Conservation (phyloP, 2,888 invertebrate genomes). For the Rhingia campestris region DNA sequence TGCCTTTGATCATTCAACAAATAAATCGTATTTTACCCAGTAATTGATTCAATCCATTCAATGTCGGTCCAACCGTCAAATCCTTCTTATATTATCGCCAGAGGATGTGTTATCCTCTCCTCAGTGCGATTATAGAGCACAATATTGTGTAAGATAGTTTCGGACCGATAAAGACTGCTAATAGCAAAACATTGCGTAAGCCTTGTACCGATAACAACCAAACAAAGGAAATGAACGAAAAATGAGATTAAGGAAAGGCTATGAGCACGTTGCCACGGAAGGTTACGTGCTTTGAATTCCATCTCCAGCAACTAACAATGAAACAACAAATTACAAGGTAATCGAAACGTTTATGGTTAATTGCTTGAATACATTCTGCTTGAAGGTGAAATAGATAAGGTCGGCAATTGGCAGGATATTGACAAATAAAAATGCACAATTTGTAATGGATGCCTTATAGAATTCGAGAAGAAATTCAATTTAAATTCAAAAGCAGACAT, state of each 20-base stretch:
- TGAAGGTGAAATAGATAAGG: constrained; percentile 29
- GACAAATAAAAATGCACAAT: constrained; percentile 25
- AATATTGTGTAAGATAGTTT: constrained; percentile 38
- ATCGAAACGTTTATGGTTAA: constrained; percentile 62
- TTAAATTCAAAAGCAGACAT: neutral
- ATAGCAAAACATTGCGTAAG: constrained; percentile 43
- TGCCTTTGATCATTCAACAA: neutral
- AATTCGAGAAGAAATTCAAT: neutral
- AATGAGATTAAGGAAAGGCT: constrained; percentile 40
- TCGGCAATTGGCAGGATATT: constrained; percentile 26
- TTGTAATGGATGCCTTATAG: neutral
- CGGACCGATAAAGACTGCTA: constrained; percentile 39
- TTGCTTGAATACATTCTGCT: constrained; percentile 42
- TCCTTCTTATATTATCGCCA: neutral
- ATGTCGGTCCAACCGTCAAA: neutral
- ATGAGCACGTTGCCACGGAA: constrained; percentile 43
- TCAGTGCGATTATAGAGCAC: constrained; percentile 14
- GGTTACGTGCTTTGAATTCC: constrained; percentile 62
- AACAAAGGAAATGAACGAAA: constrained; percentile 36
- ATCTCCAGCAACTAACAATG: constrained; percentile 34
- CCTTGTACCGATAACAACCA: constrained; percentile 33
- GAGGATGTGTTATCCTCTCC: constrained; percentile 3
- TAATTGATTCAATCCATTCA: constrained; percentile 34
- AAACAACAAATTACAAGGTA: constrained; percentile 59
- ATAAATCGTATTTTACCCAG: neutral